Percentiles rank a stretch among this genome's conserved stretches.
These are phyloP conservation scores for Thunnus thynnus DNA, from an alignment of 2,113 vertebrate species.

Conservation along the genomic window DNA sequence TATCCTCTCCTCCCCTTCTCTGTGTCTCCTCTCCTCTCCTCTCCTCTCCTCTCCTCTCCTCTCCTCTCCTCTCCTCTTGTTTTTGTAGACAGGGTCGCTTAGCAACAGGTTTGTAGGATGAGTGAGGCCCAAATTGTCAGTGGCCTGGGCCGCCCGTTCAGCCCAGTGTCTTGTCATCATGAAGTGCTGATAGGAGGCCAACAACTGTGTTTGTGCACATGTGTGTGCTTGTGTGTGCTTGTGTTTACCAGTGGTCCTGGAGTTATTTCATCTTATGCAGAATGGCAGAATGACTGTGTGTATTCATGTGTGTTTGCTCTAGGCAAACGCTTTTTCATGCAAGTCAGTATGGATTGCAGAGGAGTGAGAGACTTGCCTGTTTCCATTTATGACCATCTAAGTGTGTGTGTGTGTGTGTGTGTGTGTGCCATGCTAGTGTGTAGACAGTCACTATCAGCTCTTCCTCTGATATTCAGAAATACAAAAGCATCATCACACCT, in stretches of 20 bases:
- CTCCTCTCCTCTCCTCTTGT: constrained; percentile 30
- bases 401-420: constrained; percentile 13
- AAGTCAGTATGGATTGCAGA: constrained; percentile 50
- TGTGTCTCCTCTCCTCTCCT: neutral
- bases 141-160: constrained; percentile 57
- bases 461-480: constrained; percentile 17
- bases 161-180: constrained; percentile 56
- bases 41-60: too few relatives aligned
- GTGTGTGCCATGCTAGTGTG: neutral
- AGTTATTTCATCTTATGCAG: constrained; percentile 49
- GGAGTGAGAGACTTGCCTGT: constrained; percentile 49
- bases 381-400: constrained; percentile 39
- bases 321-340: constrained; percentile 46
- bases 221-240: constrained; percentile 16
- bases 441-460: neutral
- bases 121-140: constrained; percentile 66
- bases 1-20: neutral
- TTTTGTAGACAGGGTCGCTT: constrained; percentile 75
- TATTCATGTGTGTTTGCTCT: constrained; percentile 10
- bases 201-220: constrained; percentile 31
- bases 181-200: constrained; percentile 46
- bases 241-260: constrained; percentile 36
- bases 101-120: constrained; percentile 80
- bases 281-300: neutral
- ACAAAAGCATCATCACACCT: constrained; percentile 40